Evolutionary conservation across 2,797 vertebrate genomes (phyloP).

Genomic region (Manis javanica): DNA sequence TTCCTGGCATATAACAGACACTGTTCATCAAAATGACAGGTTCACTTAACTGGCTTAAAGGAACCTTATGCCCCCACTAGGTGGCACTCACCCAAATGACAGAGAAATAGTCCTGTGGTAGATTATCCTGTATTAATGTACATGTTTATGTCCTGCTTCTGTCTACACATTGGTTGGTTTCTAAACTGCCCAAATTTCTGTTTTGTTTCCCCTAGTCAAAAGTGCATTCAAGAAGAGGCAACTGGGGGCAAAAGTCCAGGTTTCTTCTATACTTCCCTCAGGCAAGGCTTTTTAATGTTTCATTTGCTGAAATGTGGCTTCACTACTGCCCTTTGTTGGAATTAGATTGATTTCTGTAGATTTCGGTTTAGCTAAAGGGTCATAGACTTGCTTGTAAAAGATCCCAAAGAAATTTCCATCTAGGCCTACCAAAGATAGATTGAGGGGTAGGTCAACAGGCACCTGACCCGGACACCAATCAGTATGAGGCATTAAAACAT

Average conservation of each 20-base stretch:
- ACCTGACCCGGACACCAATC: background rate
- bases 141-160: background rate
- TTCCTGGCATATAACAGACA: slow-evolving; percentile 56
- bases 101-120: background rate
- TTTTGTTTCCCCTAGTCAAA: slow-evolving; percentile 25
- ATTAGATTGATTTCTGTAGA: slow-evolving; percentile 57
- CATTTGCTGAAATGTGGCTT: slow-evolving; percentile 41
- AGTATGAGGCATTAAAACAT: slow-evolving; percentile 56
- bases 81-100: background rate
- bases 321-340: background rate
- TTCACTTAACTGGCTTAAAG: slow-evolving; percentile 56
- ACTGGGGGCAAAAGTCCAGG: background rate
- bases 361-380: background rate
- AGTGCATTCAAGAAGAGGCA: background rate
- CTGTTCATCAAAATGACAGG: slow-evolving; percentile 80
- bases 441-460: background rate
- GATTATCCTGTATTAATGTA: background rate
- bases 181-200: slow-evolving; percentile 13
- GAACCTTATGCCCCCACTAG: background rate
- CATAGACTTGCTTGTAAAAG: slow-evolving; percentile 35
- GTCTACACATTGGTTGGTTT: background rate
- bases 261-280: slow-evolving; percentile 32
- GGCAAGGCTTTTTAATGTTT: slow-evolving; percentile 49
- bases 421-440: background rate
- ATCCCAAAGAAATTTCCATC: slow-evolving; percentile 26